Base-by-base conservation (phyloP, 2,888 invertebrate species). In the Pseudococcus jackbeardsleyi region DNA sequence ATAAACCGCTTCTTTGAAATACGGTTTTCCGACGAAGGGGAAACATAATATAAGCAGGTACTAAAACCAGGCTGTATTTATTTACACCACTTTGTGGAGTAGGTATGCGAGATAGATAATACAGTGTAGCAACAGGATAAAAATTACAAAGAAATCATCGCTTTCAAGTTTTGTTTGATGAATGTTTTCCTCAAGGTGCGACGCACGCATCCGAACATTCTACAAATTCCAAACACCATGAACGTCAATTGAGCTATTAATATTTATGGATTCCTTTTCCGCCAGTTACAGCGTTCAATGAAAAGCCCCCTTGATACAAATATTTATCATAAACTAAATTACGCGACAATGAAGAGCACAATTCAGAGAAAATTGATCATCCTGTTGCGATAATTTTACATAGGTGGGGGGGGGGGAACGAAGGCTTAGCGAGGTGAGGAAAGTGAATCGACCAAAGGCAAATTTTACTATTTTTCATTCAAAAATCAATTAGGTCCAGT, bases 241-340 rank as follows among this genome's bases (percentile, higher is more conserved):
- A 59, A 59, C 59, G n/a, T 59, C n/a, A 59, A 19, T 59, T 59
- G 19, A 59, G 19, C 59, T 59, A 59, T 59, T 59, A 59, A 59
- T 59, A 59, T 19, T 59, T 59, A 19, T 59, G 5, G 59, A 59
- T 6, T 19, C 19, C 59, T 59, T 50, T 59, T 19, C 59, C 19
- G 5, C 59, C 5, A 19, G 17, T 15, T 54, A 5, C 26, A 1
- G 26, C 26, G 17, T 17, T 54, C 15, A 17, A 17, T 54, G 54
- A 54, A 54, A 54, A 15, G 26, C 26, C 17, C 15, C 17, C 17
- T 54, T 15, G 54, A 54, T 17, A 54, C 54, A 54, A 54, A 54
- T 54, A 54, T 54, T 54, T 54, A 54, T 17, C 54, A 54, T 15
- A 54, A 12, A 54, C 54, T 54, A 33, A 33, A 33, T 33, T 33